Evolutionary conservation across 1,140 invertebrate species (phyloP).

Genomic region (Ips nitidus): DNA sequence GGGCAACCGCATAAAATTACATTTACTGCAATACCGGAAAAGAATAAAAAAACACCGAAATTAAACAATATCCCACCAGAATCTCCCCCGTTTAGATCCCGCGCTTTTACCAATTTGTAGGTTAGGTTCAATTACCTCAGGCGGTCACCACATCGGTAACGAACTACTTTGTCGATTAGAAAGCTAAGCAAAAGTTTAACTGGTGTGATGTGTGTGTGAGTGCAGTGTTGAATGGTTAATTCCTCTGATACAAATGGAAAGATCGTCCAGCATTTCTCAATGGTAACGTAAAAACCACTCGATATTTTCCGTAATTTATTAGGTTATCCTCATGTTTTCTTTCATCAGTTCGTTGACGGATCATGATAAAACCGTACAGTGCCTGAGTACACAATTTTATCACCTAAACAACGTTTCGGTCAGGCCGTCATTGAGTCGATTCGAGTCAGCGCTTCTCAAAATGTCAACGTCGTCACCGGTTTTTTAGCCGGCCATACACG

Average conservation of each 20-base stretch:
- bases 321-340: not conserved
- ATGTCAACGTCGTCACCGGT: constrained; percentile 16
- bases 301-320: not conserved
- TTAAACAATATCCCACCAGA: no score
- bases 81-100: constrained; percentile 7
- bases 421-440: not conserved
- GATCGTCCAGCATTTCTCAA: not conserved
- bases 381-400: not conserved
- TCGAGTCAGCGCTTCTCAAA: constrained; percentile 13
- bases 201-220: not conserved
- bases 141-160: constrained; percentile 19
- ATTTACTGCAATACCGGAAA: no score
- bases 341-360: constrained; percentile 1
- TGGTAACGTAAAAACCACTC: not conserved
- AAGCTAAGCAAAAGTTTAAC: not conserved
- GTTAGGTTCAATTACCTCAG: constrained; percentile 33
- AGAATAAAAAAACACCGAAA: no score
- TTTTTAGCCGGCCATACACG: constrained; percentile 24
- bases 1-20: no score
- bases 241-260: not conserved
- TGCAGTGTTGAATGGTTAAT: not conserved
- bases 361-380: not conserved
- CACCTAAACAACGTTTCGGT: not conserved
- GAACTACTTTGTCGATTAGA: constrained; percentile 20
- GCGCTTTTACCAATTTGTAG: constrained; percentile 28